Evolutionary conservation across 2,888 invertebrate genomes (phyloP).

Genomic region (Rhodophaea formosa): DNA sequence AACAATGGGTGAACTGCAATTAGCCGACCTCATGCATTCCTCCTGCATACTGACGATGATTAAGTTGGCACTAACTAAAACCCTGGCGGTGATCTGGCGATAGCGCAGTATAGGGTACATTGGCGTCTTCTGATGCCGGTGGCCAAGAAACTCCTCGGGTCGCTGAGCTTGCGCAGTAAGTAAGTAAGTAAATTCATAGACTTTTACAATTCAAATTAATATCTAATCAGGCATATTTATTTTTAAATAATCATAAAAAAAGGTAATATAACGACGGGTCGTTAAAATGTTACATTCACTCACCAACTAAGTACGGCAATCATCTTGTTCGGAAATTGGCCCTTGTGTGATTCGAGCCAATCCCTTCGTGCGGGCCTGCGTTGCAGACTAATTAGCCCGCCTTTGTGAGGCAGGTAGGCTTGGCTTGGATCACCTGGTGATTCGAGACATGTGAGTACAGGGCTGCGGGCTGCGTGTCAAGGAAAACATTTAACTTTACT

Average conservation of each 20-base stretch:
- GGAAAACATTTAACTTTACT: no score
- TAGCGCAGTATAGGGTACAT: no score
- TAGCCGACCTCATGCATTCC: constrained; percentile 50
- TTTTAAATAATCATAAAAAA: no score
- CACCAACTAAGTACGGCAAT: constrained; percentile 26
- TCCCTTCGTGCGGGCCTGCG: constrained; percentile 23
- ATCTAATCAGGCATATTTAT: no score
- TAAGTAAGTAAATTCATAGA: no score
- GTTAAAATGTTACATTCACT: no score
- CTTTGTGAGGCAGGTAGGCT: constrained; percentile 42
- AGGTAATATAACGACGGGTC: no score
- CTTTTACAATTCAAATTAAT: no score
- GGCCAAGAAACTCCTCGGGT: no score
- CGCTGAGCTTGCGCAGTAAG: no score
- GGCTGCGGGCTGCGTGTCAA: constrained; percentile 5
- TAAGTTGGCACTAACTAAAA: constrained; percentile 11
- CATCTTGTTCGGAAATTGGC: constrained; percentile 45
- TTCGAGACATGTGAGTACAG: constrained; percentile 18
- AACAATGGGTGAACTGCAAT: constrained; percentile 71
- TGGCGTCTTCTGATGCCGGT: no score
- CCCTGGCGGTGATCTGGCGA: no score
- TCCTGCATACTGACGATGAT: constrained; percentile 22
- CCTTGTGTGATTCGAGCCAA: constrained; percentile 35
- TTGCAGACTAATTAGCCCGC: constrained; percentile 49
- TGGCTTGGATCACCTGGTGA: constrained; percentile 26